Evolutionary conservation across 2,888 invertebrate species (phyloP).

Genomic region (Neoscelio sp.): DNA sequence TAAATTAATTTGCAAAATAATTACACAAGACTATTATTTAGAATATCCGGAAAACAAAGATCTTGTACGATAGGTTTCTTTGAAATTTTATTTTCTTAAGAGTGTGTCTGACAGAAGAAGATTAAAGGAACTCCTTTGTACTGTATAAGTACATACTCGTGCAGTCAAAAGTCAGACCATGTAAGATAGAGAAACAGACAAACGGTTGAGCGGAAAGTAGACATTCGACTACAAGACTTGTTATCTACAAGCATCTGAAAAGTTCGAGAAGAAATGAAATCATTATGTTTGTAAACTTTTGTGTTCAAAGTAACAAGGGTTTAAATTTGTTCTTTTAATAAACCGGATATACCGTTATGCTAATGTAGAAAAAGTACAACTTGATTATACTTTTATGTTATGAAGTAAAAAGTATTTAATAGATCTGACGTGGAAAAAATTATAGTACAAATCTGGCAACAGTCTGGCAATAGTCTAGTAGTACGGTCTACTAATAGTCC

Average conservation of each 20-base stretch:
- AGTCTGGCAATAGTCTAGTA: too few species aligned
- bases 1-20: conserved; percentile 8
- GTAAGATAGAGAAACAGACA: conserved; percentile 51
- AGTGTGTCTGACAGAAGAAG: conserved; percentile 63
- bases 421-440: too few species aligned
- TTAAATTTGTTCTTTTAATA: too few species aligned
- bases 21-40: neutral
- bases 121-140: conserved; percentile 67
- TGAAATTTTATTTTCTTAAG: conserved; percentile 32
- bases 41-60: conserved; percentile 34
- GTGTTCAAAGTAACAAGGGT: neutral
- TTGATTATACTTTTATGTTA: too few species aligned
- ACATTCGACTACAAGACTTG: conserved; percentile 54
- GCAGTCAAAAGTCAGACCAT: conserved; percentile 56
- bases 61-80: conserved; percentile 32
- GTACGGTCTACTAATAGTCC: too few species aligned
- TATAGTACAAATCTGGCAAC: too few species aligned
- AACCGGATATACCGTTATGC: too few species aligned
- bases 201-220: conserved; percentile 56
- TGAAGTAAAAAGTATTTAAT: too few species aligned
- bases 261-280: conserved; percentile 23
- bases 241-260: conserved; percentile 49
- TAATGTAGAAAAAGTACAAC: too few species aligned
- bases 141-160: conserved; percentile 65
- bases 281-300: conserved; percentile 34